Percentiles rank a stretch among this genome's conserved stretches.
phyloP scores from a whole-genome alignment of 2,113 vertebrate genomes.

The Sarotherodon lohbergeri region DNA sequence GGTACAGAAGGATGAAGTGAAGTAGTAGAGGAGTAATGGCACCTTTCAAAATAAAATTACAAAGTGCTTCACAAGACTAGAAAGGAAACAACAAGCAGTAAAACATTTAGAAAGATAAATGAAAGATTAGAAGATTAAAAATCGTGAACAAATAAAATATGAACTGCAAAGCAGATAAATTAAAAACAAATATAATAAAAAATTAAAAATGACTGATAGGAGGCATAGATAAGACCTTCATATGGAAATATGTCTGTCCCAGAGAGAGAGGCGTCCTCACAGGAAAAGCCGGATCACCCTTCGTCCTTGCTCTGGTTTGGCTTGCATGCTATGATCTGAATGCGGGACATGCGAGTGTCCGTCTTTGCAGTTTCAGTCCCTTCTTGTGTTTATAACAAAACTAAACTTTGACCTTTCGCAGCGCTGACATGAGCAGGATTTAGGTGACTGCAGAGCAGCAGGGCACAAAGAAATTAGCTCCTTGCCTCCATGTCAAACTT shows the following conservation, averaged over 20 bases:
- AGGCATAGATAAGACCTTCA: neutral
- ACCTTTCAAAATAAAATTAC: neutral
- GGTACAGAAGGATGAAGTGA: rapidly evolving
- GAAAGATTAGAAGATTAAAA: neutral
- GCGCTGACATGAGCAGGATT: rapidly evolving
- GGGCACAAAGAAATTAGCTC: rapidly evolving
- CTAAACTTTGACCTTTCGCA: neutral
- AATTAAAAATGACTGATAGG: neutral
- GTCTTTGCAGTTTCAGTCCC: neutral
- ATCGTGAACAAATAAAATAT: rapidly evolving
- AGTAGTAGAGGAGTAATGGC: neutral
- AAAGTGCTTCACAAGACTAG: neutral
- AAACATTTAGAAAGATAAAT: neutral
- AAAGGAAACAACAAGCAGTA: neutral
- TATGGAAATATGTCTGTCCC: too few species aligned
- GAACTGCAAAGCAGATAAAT: neutral
- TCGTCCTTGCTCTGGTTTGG: too few species aligned
- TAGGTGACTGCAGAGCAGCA: rapidly evolving
- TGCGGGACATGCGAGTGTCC: neutral
- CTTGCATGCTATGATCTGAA: too few species aligned
- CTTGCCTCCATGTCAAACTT: neutral
- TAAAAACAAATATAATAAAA: neutral
- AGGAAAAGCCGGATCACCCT: too few species aligned
- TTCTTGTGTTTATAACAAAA: neutral
- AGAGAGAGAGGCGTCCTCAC: too few species aligned